These are phyloP conservation scores for Pteromalus puparum DNA, from an alignment of 1,140 invertebrate genomes.

Conservation along the genomic window DNA sequence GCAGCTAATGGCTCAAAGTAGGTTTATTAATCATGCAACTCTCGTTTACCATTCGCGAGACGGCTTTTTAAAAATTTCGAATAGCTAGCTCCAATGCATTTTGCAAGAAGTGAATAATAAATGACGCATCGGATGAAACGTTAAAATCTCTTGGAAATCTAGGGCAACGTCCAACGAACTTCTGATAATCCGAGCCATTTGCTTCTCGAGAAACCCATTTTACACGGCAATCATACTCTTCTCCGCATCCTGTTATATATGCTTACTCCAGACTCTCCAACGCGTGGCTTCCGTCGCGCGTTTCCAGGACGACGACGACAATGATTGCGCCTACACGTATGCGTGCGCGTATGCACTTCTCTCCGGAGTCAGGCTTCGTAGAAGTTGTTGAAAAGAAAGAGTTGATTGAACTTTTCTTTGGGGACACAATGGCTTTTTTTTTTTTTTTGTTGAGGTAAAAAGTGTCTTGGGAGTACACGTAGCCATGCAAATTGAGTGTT, in stretches of 20 bases:
- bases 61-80: not conserved
- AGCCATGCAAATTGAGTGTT: too few relatives aligned
- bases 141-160: not conserved
- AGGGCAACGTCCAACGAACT: not conserved
- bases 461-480: not conserved
- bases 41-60: not conserved
- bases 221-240: too few relatives aligned
- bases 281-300: constrained; percentile 10
- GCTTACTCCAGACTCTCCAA: too few relatives aligned
- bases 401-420: not conserved
- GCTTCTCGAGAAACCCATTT: too few relatives aligned
- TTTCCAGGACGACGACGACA: constrained; percentile 29
- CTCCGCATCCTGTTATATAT: not conserved
- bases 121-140: not conserved
- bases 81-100: not conserved
- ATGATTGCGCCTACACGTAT: not conserved
- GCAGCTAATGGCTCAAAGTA: too few relatives aligned
- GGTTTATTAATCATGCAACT: not conserved
- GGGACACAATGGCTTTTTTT: not conserved
- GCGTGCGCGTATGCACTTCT: not conserved
- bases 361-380: not conserved
- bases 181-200: not conserved
- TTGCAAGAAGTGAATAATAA: not conserved
- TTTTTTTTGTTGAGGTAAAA: too few relatives aligned
- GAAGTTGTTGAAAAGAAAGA: not conserved